phyloP scores from a whole-genome alignment of 1,140 invertebrate species.

The Harlomillsia oculata region DNA sequence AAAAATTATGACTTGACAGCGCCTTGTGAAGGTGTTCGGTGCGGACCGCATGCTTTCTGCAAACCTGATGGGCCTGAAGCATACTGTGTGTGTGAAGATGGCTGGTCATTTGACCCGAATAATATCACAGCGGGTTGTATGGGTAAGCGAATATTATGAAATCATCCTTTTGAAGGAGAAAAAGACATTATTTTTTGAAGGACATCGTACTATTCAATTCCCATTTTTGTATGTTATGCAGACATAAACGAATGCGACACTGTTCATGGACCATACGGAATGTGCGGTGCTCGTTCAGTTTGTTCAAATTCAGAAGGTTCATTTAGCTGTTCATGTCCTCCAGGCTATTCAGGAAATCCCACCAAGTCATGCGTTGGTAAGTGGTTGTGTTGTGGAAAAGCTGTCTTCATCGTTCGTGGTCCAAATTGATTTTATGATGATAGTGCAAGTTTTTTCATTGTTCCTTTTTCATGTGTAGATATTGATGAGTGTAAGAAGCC shows the following conservation, averaged over 20 bases:
- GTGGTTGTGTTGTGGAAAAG: conserved; percentile 8
- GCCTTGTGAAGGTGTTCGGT: conserved; percentile 81
- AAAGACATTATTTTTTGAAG: too few relatives aligned
- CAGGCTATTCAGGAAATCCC: conserved; percentile 68
- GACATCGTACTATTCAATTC: neutral
- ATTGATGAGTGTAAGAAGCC: conserved; percentile 68
- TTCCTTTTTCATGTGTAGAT: conserved; percentile 43
- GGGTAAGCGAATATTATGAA: too few relatives aligned
- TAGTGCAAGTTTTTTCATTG: neutral
- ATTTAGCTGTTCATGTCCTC: conserved; percentile 65
- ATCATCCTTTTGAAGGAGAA: too few relatives aligned
- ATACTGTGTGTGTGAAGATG: conserved; percentile 84
- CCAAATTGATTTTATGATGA: neutral
- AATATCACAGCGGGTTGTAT: conserved; percentile 80
- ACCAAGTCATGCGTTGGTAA: conserved; percentile 59
- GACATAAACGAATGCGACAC: conserved; percentile 88
- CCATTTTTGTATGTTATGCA: conserved; percentile 35
- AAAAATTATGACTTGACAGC: conserved; percentile 44
- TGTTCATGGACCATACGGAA: conserved; percentile 61
- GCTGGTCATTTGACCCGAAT: conserved; percentile 81
- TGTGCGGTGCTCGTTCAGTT: conserved; percentile 71
- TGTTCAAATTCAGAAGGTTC: conserved; percentile 72
- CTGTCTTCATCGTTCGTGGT: neutral
- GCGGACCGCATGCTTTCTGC: conserved; percentile 73
- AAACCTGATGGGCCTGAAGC: conserved; percentile 78